Conservation (phyloP, 2,888 invertebrate species). For the Oeneis ivallda region DNA sequence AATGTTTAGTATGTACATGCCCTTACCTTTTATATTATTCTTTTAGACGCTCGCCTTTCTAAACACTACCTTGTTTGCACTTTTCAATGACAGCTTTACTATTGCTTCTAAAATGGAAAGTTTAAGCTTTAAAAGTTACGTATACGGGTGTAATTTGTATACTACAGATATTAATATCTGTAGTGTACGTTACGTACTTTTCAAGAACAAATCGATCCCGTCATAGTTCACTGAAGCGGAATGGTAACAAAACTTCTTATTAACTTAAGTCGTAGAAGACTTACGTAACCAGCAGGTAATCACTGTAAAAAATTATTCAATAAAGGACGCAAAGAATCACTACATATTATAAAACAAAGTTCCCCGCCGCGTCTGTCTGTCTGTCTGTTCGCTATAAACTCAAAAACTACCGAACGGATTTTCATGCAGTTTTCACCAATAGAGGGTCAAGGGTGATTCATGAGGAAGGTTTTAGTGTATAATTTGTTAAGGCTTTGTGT, state of each 20-base stretch:
- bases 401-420: too few relatives aligned
- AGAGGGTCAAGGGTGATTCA: too few relatives aligned
- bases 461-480: too few relatives aligned
- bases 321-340: too few relatives aligned
- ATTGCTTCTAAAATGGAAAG: neutral
- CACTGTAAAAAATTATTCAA: too few relatives aligned
- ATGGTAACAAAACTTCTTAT: neutral
- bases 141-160: neutral
- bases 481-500: too few relatives aligned
- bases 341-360: too few relatives aligned
- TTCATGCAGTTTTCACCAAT: too few relatives aligned
- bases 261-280: neutral
- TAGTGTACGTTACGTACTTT: neutral
- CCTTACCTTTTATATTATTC: neutral
- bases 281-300: neutral
- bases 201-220: neutral
- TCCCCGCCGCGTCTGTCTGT: too few relatives aligned
- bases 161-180: too few relatives aligned
- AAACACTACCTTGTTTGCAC: neutral
- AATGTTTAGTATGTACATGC: neutral
- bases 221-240: neutral
- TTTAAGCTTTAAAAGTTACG: neutral
- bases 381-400: too few relatives aligned
- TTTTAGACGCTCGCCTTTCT: neutral
- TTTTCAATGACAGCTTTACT: slow-evolving; percentile 1